Conservation (phyloP, 2,888 invertebrate species). For the Lithosia quadra region DNA sequence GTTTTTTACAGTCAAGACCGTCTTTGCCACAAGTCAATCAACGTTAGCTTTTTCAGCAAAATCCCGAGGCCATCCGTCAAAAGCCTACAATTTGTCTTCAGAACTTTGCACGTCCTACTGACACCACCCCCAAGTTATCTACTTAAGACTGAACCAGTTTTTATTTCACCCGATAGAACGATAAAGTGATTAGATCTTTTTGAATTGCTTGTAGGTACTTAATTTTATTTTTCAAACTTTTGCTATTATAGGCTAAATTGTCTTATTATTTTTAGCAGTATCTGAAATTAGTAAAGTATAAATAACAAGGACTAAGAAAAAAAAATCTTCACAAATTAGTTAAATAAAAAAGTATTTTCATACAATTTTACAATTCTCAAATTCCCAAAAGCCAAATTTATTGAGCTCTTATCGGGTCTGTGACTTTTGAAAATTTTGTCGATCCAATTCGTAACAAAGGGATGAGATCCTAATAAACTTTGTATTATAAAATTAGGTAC, state of each 20-base stretch:
- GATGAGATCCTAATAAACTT: not conserved
- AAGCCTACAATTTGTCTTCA: slow-evolving; percentile 63
- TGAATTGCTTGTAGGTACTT: not conserved
- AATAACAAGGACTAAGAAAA: too few species aligned
- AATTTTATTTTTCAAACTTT: not conserved
- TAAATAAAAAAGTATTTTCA: too few species aligned
- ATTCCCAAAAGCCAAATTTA: too few species aligned
- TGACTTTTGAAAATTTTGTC: not conserved
- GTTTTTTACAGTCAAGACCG: not conserved
- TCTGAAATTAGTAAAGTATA: not conserved
- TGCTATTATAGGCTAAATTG: too few species aligned
- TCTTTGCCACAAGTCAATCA: slow-evolving; percentile 41
- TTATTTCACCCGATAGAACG: slow-evolving; percentile 20
- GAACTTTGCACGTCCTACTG: slow-evolving; percentile 53
- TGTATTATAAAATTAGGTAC: not conserved
- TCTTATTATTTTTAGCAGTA: too few species aligned
- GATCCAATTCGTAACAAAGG: not conserved
- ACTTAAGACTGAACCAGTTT: slow-evolving; percentile 47
- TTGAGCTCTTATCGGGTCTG: too few species aligned
- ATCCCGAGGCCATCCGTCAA: slow-evolving; percentile 44
- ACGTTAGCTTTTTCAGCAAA: slow-evolving; percentile 33
- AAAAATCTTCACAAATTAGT: too few species aligned
- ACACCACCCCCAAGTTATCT: slow-evolving; percentile 64
- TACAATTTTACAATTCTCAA: too few species aligned
- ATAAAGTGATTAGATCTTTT: slow-evolving; percentile 2